Evolutionary conservation across 2,888 invertebrate species (phyloP).

Genomic region (Catocala fraxini): DNA sequence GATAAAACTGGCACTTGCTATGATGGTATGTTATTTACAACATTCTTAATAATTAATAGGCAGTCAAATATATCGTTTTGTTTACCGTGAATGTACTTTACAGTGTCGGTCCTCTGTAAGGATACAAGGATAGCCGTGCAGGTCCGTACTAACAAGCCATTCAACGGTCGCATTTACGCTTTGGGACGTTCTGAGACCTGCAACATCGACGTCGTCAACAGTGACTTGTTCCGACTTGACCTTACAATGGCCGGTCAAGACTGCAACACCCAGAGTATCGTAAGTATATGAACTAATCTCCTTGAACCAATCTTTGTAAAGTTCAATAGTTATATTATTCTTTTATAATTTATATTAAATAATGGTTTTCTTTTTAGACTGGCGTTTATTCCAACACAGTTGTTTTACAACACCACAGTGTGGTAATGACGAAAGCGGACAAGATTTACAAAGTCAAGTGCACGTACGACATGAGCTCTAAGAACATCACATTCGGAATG

Average conservation of each 20-base stretch:
- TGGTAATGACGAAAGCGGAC: conserved; percentile 98
- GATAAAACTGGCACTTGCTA: conserved; percentile 98
- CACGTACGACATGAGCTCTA: conserved; percentile 98
- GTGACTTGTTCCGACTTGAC: conserved; percentile 96
- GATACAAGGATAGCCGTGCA: conserved; percentile 97
- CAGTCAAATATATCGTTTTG: too few species aligned
- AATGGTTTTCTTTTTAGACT: conserved; percentile 88
- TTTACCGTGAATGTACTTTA: conserved; percentile 15
- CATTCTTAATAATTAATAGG: neutral
- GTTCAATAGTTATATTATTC: neutral
- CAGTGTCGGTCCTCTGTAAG: conserved; percentile 97
- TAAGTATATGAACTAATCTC: conserved; percentile 81
- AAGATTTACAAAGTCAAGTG: conserved; percentile 99
- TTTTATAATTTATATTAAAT: neutral
- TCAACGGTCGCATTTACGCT: conserved; percentile 98
- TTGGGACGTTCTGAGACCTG: conserved; percentile 97
- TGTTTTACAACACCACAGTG: conserved; percentile 97
- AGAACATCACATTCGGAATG: conserved; percentile 99
- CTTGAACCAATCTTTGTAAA: neutral
- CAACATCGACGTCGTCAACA: conserved; percentile 97
- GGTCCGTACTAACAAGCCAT: conserved; percentile 97
- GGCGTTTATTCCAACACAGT: conserved; percentile 98
- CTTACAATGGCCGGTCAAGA: conserved; percentile 97
- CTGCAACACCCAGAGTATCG: conserved; percentile 98
- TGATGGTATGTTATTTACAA: conserved; percentile 90